phyloP scores from a whole-genome alignment of 1,140 invertebrate genomes.

The Brachionus paranguensis region DNA sequence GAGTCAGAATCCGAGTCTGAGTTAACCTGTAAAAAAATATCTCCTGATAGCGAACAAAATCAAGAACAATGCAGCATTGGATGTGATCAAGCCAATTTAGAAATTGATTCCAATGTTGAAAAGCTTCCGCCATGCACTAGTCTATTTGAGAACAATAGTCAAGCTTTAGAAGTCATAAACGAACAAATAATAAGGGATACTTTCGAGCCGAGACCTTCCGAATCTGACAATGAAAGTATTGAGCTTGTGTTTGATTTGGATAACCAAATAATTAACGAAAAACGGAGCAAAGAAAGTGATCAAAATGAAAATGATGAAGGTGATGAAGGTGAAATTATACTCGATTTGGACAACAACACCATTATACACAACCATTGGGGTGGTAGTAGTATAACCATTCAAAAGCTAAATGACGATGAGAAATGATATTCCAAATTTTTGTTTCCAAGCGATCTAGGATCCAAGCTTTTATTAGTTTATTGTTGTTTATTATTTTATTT shows the following conservation, averaged over 20 bases:
- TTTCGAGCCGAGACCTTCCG: neutral
- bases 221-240: neutral
- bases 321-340: neutral
- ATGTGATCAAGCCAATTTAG: neutral
- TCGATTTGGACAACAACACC: slow-evolving; percentile 35
- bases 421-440: neutral
- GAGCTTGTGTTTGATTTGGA: slow-evolving; percentile 26
- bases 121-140: slow-evolving; percentile 20
- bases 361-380: slow-evolving; percentile 3
- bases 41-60: neutral
- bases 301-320: neutral
- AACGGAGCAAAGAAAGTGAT: neutral
- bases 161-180: neutral
- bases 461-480: neutral
- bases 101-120: neutral
- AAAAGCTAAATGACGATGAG: neutral
- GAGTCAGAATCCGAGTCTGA: neutral
- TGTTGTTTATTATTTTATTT: neutral
- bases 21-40: neutral
- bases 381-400: neutral
- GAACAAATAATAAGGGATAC: neutral
- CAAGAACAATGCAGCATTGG: neutral
- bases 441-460: neutral
- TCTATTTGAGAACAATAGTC: neutral
- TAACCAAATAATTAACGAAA: neutral